phyloP scores from a whole-genome alignment of 2,113 vertebrate genomes.

The Rutilus rutilus region DNA sequence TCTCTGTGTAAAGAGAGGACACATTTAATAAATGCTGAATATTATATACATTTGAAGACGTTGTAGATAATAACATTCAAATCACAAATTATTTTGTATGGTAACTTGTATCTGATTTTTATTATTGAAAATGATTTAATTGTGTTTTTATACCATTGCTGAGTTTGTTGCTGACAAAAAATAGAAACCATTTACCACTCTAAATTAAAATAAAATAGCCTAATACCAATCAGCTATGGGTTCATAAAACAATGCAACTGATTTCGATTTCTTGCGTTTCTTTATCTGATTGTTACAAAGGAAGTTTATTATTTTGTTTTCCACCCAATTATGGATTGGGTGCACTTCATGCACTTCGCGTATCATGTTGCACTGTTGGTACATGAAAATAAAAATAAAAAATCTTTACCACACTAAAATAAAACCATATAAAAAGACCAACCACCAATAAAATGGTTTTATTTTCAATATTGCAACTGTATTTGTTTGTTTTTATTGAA shows the following conservation, averaged over 20 bases:
- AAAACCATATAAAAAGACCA: too few relatives aligned
- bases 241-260: neutral
- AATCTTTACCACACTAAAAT: neutral
- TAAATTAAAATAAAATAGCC: too few relatives aligned
- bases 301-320: neutral
- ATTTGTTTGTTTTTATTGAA: neutral
- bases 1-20: slow-evolving; percentile 17
- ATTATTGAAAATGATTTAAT: neutral
- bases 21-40: neutral
- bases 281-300: neutral
- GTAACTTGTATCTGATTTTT: neutral
- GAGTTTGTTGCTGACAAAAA: neutral
- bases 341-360: too few relatives aligned
- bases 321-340: too few relatives aligned
- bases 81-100: neutral
- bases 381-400: neutral
- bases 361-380: too few relatives aligned
- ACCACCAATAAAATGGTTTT: neutral
- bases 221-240: neutral
- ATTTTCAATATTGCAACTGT: neutral
- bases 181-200: neutral
- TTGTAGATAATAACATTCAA: neutral
- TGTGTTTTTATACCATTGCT: neutral
- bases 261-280: neutral
- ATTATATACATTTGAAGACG: too few relatives aligned